Conservation (phyloP, 2,113 vertebrate species). For the Porphyrio hochstetteri region DNA sequence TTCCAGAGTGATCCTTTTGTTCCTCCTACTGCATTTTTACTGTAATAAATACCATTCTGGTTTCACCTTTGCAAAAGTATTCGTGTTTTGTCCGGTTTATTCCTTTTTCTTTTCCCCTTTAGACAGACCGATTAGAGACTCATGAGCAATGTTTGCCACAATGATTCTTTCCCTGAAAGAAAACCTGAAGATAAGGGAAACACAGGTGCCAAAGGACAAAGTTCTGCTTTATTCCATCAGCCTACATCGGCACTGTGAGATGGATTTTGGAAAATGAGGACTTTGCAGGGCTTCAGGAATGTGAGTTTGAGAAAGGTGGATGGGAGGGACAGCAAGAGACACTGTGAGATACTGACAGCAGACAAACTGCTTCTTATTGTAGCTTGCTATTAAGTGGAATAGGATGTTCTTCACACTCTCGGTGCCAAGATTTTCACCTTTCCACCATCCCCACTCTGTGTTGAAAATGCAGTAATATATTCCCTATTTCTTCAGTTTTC, state of each 20-base stretch:
- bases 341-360: not conserved
- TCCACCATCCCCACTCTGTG: not conserved
- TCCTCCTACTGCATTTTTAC: not conserved
- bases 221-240: not conserved
- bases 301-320: not conserved
- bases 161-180: not conserved
- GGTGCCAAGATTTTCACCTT: not conserved
- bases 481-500: not conserved
- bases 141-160: not conserved
- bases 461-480: not conserved
- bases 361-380: not conserved
- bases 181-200: not conserved
- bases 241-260: not conserved
- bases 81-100: not conserved
- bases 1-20: not conserved
- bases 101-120: not conserved
- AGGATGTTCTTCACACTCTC: not conserved
- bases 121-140: not conserved
- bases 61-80: not conserved
- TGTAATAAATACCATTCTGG: not conserved
- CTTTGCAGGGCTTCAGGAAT: not conserved
- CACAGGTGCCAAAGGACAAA: not conserved
- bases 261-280: not conserved
- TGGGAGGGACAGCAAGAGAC: not conserved
- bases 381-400: not conserved